Base-by-base conservation (phyloP, 2,113 vertebrate species). In the Grus americana region DNA sequence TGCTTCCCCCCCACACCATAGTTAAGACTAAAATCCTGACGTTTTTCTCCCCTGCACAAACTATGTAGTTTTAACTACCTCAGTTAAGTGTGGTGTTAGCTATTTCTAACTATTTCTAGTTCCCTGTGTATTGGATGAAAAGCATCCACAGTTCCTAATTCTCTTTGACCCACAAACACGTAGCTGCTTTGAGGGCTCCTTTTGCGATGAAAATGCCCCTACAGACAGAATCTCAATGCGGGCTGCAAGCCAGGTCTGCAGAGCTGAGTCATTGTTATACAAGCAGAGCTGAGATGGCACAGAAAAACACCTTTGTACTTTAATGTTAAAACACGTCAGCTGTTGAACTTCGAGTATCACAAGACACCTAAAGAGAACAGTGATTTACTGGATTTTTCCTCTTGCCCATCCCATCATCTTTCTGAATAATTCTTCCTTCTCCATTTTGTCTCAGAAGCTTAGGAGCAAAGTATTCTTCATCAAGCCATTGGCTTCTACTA, bases 231-330 rank as follows among this genome's bases (percentile, higher is more conserved):
- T 88, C 68, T 75, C 32, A 12, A 19, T 6, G 38, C 1, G 18
- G 92, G 92, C 95, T 67, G 78, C 29, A 50, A 50, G 92, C 90
- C 93, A 78, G 79, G 44, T 30, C 94, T 96, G 96, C 96, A 96
- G 90, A 96, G 94, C 97, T 98, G 97, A 97, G 90, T 97, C 97
- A 97, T 2, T 76, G 67, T 93, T 96, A 96, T 1, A 91, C 73
- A 93, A 94, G 93, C 85, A 68, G 78, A 79, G 88, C 93, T 62
- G 85, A 49, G 81, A 9, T 26, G 47, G 80, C 68, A 86, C 49
- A 86, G 79, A 90, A 79, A 79, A 66, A 11, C 19, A 76, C 89
- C 66, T 95, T 92, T 93, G 92, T 93, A 92, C 94, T 88, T 83
- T 15, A 83, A 15, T 49, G 67, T 58, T 5, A 26, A 52, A 82